phyloP scores from a whole-genome alignment of 2,888 invertebrate species.

The Phragmatobia fuliginosa region DNA sequence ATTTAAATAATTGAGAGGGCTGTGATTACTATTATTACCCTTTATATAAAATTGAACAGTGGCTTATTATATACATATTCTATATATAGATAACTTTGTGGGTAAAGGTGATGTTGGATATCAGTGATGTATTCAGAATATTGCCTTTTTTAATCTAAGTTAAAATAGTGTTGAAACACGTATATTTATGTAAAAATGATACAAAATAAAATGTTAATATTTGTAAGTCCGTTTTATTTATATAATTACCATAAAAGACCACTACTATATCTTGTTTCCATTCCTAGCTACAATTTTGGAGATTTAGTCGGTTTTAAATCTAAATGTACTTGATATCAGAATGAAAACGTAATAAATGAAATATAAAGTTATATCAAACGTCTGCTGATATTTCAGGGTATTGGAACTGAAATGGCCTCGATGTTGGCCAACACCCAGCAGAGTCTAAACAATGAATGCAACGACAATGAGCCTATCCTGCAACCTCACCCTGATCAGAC shows the following conservation, averaged over 20 bases:
- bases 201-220: not conserved
- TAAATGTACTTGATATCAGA: not conserved
- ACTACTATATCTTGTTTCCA: not conserved
- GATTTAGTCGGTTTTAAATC: not conserved
- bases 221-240: constrained; percentile 6
- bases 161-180: constrained; percentile 2
- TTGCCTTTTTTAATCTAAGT: not conserved
- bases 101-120: not conserved
- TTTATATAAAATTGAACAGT: not conserved
- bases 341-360: not conserved
- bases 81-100: not conserved
- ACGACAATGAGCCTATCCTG: constrained; percentile 87
- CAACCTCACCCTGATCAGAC: constrained; percentile 90
- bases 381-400: constrained; percentile 79
- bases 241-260: not conserved
- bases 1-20: constrained; percentile 9
- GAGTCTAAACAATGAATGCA: constrained; percentile 87
- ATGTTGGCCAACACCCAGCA: constrained; percentile 85
- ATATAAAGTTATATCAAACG: not conserved
- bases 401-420: constrained; percentile 88
- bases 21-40: constrained; percentile 9
- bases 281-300: not conserved
- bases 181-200: constrained; percentile 4
- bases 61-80: not conserved
- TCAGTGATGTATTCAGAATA: not conserved